Percentiles rank a stretch among this genome's conserved stretches.
These are phyloP conservation scores for Drosophila sturtevanti DNA, from an alignment of 1,140 invertebrate genomes.

Conservation along the genomic window DNA sequence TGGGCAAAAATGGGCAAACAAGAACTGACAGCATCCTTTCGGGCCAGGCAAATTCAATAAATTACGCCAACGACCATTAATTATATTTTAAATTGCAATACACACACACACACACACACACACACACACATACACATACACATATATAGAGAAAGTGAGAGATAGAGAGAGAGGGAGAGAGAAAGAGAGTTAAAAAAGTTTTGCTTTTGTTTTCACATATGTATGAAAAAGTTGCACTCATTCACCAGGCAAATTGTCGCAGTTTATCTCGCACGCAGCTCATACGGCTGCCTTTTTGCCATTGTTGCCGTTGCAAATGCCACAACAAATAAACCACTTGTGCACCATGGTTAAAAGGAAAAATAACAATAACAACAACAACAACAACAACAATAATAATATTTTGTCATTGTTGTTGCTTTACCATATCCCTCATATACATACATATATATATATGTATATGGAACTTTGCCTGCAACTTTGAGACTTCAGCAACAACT, in stretches of 20 bases:
- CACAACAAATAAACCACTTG: slow-evolving; percentile 66
- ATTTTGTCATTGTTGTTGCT: neutral
- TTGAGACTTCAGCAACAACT: slow-evolving; percentile 47
- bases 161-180: neutral
- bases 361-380: slow-evolving; percentile 33
- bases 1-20: slow-evolving; percentile 49
- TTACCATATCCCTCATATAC: too few species aligned
- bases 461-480: slow-evolving; percentile 44
- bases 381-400: slow-evolving; percentile 13
- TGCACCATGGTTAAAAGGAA: slow-evolving; percentile 44
- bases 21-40: slow-evolving; percentile 51
- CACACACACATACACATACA: slow-evolving; percentile 4
- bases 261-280: slow-evolving; percentile 70
- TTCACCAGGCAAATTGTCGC: slow-evolving; percentile 77
- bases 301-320: slow-evolving; percentile 52
- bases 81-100: slow-evolving; percentile 81
- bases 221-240: slow-evolving; percentile 66
- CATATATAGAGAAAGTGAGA: neutral
- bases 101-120: slow-evolving; percentile 46
- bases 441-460: too few species aligned
- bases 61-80: slow-evolving; percentile 77
- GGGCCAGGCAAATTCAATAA: slow-evolving; percentile 75
- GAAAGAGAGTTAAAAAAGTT: neutral
- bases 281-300: slow-evolving; percentile 34
- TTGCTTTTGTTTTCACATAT: slow-evolving; percentile 36